Percentiles rank a stretch among this genome's conserved stretches.
Conservation (phyloP, 2,888 invertebrate species). For the Latrodectus hesperus region DNA sequence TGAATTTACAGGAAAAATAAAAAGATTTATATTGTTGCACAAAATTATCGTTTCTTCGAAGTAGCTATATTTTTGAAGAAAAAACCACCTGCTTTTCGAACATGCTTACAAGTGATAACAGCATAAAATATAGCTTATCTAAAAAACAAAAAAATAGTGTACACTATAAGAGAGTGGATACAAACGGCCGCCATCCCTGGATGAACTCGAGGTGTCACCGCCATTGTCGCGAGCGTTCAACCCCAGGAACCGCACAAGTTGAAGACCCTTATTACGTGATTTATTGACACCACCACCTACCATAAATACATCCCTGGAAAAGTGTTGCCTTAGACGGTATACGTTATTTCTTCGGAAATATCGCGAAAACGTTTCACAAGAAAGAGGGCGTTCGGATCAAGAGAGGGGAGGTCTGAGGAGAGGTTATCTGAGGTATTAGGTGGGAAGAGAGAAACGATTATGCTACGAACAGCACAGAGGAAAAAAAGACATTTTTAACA, state of each 20-base stretch:
- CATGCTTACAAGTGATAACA: neutral
- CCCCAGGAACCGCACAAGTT: constrained; percentile 54
- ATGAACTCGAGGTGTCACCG: constrained; percentile 65
- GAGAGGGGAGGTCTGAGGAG: neutral
- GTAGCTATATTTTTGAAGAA: too few species aligned
- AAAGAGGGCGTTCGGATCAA: neutral
- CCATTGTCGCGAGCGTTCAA: constrained; percentile 63
- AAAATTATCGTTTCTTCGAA: too few species aligned
- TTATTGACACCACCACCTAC: constrained; percentile 41
- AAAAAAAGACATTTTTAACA: too few species aligned
- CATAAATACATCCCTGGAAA: constrained; percentile 37
- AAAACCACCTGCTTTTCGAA: neutral
- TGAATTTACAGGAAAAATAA: too few species aligned
- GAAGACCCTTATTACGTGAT: constrained; percentile 57
- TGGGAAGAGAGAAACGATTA: too few species aligned
- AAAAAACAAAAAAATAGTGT: neutral
- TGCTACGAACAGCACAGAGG: too few species aligned
- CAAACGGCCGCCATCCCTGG: constrained; percentile 49
- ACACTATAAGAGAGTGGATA: constrained; percentile 11
- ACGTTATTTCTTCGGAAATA: neutral
- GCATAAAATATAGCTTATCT: neutral
- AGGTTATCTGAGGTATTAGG: neutral
- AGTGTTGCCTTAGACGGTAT: neutral
- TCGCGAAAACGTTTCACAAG: neutral
- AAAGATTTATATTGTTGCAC: too few species aligned